These are phyloP conservation scores for Pachypanchax playfairii DNA, from an alignment of 2,113 vertebrate genomes.

Conservation along the genomic window DNA sequence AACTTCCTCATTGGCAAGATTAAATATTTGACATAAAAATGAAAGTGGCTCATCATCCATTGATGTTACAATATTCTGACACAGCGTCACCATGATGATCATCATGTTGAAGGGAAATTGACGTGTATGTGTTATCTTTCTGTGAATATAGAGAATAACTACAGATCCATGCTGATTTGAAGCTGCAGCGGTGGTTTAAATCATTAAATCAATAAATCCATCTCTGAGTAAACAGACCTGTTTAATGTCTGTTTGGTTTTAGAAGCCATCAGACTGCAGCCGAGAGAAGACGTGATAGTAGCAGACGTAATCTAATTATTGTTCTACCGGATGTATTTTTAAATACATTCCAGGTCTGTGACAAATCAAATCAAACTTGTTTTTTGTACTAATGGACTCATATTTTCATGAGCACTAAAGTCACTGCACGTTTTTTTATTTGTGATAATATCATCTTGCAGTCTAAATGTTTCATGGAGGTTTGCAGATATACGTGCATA, in stretches of 20 bases:
- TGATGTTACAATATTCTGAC: neutral
- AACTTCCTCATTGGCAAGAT: neutral
- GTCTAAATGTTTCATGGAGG: neutral
- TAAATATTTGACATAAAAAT: neutral
- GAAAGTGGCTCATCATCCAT: neutral
- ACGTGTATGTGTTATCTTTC: too few species aligned
- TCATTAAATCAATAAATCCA: neutral
- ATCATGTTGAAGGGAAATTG: too few species aligned
- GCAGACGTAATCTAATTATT: constrained; percentile 37
- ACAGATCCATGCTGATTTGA: neutral
- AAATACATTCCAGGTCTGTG: constrained; percentile 28
- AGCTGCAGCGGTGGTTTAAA: neutral
- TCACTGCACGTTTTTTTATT: neutral
- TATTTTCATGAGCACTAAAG: constrained; percentile 13
- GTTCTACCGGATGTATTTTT: constrained; percentile 30
- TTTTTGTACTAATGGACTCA: constrained; percentile 10
- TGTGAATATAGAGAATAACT: constrained; percentile 1
- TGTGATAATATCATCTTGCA: constrained; percentile 10
- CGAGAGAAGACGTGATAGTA: constrained; percentile 10
- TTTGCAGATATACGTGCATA: neutral
- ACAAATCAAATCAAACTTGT: constrained; percentile 34
- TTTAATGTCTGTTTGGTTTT: neutral
- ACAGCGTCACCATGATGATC: too few species aligned
- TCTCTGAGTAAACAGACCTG: constrained; percentile 1
- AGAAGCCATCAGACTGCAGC: constrained; percentile 25